phyloP scores from a whole-genome alignment of 2,113 vertebrate genomes.

The Rhinichthys klamathensis region DNA sequence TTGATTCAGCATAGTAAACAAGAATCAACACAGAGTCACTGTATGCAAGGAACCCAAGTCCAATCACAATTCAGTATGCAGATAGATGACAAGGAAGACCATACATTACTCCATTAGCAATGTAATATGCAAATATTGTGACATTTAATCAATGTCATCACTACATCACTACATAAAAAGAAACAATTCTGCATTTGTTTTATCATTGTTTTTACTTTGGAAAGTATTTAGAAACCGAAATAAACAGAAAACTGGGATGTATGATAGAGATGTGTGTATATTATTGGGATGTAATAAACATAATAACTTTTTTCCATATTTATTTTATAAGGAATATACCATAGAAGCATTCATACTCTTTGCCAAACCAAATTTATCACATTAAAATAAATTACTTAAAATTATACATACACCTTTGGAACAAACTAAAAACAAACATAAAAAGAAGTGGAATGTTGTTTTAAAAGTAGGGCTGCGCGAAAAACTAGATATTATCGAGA shows the following conservation, averaged over 20 bases:
- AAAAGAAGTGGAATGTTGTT: neutral
- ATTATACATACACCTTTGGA: too few species aligned
- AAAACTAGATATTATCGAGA: too few species aligned
- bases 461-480: neutral
- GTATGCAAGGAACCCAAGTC: neutral
- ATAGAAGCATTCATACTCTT: neutral
- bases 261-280: neutral
- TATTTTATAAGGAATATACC: neutral
- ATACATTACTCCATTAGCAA: neutral
- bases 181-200: neutral
- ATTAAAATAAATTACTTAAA: too few species aligned
- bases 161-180: neutral
- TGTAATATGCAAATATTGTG: neutral
- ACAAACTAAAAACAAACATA: too few species aligned
- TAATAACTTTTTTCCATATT: neutral
- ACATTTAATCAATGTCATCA: neutral
- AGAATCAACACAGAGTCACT: neutral
- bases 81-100: neutral
- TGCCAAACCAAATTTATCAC: neutral
- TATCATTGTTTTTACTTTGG: neutral
- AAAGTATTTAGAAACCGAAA: neutral
- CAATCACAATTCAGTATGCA: neutral
- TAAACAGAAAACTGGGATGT: neutral
- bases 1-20: neutral
- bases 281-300: neutral